Percentiles rank a stretch among this genome's conserved stretches.
phyloP scores from a whole-genome alignment of 2,113 vertebrate genomes.

The Eleginops maclovinus region DNA sequence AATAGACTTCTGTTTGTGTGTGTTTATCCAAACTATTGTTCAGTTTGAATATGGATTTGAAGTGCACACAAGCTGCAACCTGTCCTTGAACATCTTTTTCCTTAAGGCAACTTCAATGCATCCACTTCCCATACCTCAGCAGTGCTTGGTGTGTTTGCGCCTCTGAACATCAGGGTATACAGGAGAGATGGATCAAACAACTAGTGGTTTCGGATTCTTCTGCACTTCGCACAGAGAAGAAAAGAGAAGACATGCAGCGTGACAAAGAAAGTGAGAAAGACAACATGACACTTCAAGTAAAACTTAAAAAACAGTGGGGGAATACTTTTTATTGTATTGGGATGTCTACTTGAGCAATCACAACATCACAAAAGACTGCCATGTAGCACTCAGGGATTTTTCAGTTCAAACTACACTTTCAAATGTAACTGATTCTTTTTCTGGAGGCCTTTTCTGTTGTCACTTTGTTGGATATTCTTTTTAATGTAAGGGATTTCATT shows the following conservation, averaged over 20 bases:
- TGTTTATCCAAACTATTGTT: slow-evolving; percentile 20
- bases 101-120: slow-evolving; percentile 27
- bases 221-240: background rate
- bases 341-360: no score
- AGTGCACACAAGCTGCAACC: slow-evolving; percentile 9
- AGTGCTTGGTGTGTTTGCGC: background rate
- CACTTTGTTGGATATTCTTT: no score
- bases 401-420: no score
- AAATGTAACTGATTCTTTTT: no score
- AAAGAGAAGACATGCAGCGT: no score
- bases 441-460: no score
- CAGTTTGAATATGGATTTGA: slow-evolving; percentile 11
- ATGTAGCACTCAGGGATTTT: no score
- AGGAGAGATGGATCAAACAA: background rate
- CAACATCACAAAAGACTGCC: no score
- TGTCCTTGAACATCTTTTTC: slow-evolving; percentile 1
- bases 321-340: no score
- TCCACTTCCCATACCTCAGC: background rate
- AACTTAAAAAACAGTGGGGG: no score
- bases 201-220: slow-evolving; percentile 36
- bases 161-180: background rate
- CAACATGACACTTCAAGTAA: background rate
- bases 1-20: background rate
- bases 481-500: no score
- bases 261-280: background rate